Evolutionary conservation across 2,888 invertebrate genomes (phyloP), one percentile per base, ranked within the genome.

Genomic region (Phasia obesa): DNA sequence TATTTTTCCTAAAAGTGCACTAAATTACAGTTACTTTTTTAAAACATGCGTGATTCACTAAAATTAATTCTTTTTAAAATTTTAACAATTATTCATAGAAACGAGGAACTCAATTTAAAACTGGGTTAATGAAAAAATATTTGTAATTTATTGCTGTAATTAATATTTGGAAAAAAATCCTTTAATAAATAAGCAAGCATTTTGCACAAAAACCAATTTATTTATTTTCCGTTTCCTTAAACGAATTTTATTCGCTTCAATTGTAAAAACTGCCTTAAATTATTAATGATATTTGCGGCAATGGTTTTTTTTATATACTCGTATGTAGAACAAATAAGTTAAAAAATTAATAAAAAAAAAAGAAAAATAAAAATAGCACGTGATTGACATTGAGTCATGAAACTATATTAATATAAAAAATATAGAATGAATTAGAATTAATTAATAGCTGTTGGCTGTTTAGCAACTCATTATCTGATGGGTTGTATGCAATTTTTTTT

Each of bases 201-300:
- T 38, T 15, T 15, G 4, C 1, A 38, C 11, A 11, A 38, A 38
- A 1, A 15, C 3, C 15, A 38, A 44, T 65, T 35, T 64, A 57
- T 27, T 42, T 13, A 74, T 75, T 80, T n/a, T 74, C 62, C 74
- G 74, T 64, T 80, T 80, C 74, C 80, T 62, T 31, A 53, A 65
- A 49, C 42, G 59, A 27, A 42, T 15, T n/a, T 42, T 44, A 44
- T 70, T 19, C n/a, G n/a, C 13, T 59, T 71, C 23, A 7, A 31
- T 27, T 21, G 42, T 19, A 17, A 25, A 17, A 38, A n/a, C 35
- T 57, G 65, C 6, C 27, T 67, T n/a, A 51, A 71, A 51, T 47
- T 25, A 62, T 31, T 62, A 62, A 51, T 27, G 9, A 53, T 31
- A 73, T 62, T 44, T 62, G 51, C 60, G 59, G 38, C 60, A 49